Evolutionary conservation across 2,113 vertebrate species (phyloP), one percentile per base, ranked within the genome.

Genomic region (Arenaria interpres): DNA sequence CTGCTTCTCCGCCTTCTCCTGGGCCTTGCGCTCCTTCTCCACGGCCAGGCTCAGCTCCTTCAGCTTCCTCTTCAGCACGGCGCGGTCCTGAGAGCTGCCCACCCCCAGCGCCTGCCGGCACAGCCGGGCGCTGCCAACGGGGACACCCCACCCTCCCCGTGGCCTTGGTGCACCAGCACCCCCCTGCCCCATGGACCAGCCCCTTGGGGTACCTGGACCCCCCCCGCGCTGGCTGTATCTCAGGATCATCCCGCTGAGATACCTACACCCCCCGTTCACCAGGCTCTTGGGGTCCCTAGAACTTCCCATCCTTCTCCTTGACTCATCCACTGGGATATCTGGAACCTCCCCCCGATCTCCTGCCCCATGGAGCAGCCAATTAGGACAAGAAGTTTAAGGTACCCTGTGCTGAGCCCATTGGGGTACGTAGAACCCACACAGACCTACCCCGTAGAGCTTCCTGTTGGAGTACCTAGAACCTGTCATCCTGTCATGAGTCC

Each of bases 1-100:
- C 96, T 99, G 98, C 88, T 98, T 98, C 41, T 98, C 99, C 6
- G 98, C 97, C 87, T 99, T 99, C 93, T 98, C 98, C 97, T 98
- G 97, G 50, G 98, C 98, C 88, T 99, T 99, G 56, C 97, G 98
- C 83, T 99, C 98, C 93, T 98, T 99, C 97, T 99, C 98, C 0
- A 96, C 98, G 0, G 98, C 98, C 1, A 89, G 76, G 4, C 98
- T 98, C 90, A 99, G 97, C 73, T 99, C 99, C 97, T 98, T 99
- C 73, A 99, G 96, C 82, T 98, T 98, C 37, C 98, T 97, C 97
- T 99, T 99, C 92, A 99, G 97, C 22, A 98, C 81, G 0, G 98
- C 97, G 23, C 99, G 99, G 67, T 99, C 98, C 2, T 99, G 98
- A 0, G 99, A 98, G 93, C 98, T 99, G 97, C 98, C 95, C 88